Evolutionary conservation across 2,888 invertebrate species (phyloP).

Genomic region (Malthinus flaveolus): DNA sequence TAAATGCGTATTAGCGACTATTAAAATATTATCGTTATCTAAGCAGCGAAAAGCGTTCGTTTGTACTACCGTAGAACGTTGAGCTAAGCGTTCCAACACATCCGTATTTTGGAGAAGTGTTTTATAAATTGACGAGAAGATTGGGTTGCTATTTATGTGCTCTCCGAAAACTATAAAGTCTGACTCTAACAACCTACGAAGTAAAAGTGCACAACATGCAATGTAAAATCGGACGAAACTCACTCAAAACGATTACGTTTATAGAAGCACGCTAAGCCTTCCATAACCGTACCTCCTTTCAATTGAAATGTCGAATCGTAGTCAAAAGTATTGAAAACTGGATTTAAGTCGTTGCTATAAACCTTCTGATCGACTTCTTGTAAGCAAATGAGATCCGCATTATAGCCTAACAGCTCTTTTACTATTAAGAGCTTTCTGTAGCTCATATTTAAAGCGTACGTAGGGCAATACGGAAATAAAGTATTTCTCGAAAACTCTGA

Average conservation of each 20-base stretch:
- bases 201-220: background rate
- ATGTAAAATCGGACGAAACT: conserved; percentile 30
- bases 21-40: conserved; percentile 62
- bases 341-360: conserved; percentile 68
- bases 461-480: conserved; percentile 83
- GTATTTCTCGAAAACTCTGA: conserved; percentile 73
- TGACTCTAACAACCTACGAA: conserved; percentile 47
- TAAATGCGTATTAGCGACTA: conserved; percentile 85
- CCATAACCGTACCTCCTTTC: conserved; percentile 74
- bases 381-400: conserved; percentile 86
- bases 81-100: conserved; percentile 60
- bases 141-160: conserved; percentile 58
- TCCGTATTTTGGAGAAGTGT: conserved; percentile 60
- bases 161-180: conserved; percentile 61
- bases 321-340: conserved; percentile 58
- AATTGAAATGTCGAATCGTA: conserved; percentile 67
- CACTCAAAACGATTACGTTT: conserved; percentile 70
- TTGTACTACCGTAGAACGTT: conserved; percentile 68
- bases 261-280: conserved; percentile 84
- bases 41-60: conserved; percentile 60
- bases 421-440: conserved; percentile 85
- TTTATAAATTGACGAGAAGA: conserved; percentile 61
- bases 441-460: conserved; percentile 77
- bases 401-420: conserved; percentile 82
- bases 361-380: conserved; percentile 91